Evolutionary conservation across 2,797 vertebrate species (phyloP).

Genomic region (Sebastes flavidus): DNA sequence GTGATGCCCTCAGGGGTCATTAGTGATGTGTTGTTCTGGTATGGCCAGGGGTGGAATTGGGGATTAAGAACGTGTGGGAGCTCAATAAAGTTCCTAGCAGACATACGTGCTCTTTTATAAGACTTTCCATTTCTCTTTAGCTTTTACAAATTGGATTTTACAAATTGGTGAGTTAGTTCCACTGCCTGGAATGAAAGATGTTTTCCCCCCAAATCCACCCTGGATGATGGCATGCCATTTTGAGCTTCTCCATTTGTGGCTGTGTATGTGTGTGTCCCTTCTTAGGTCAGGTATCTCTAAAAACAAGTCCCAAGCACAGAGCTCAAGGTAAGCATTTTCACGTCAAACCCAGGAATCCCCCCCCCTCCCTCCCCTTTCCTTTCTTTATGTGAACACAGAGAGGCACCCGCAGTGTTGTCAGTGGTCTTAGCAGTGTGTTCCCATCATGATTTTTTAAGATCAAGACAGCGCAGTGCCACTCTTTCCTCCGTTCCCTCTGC

Average conservation of each 20-base stretch:
- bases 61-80: conserved; percentile 28
- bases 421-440: conserved; percentile 33
- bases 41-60: conserved; percentile 66
- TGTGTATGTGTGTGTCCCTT: conserved; percentile 76
- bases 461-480: conserved; percentile 30
- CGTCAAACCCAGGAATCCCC: conserved; percentile 59
- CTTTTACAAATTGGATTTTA: conserved; percentile 65
- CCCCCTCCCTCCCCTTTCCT: not conserved
- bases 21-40: conserved; percentile 55
- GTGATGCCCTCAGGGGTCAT: conserved; percentile 45
- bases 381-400: conserved; percentile 31
- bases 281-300: conserved; percentile 82
- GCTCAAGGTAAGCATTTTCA: conserved; percentile 79
- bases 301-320: conserved; percentile 75
- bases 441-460: conserved; percentile 33
- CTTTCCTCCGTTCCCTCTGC: conserved; percentile 13
- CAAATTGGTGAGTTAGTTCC: conserved; percentile 52
- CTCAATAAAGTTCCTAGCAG: not conserved
- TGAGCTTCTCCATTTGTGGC: conserved; percentile 80
- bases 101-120: not conserved
- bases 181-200: conserved; percentile 25
- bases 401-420: conserved; percentile 37
- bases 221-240: conserved; percentile 68
- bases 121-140: conserved; percentile 23
- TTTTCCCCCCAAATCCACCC: conserved; percentile 66